Evolutionary conservation across 2,797 vertebrate species (phyloP).

Genomic region (Dendrocincla tyrannina): DNA sequence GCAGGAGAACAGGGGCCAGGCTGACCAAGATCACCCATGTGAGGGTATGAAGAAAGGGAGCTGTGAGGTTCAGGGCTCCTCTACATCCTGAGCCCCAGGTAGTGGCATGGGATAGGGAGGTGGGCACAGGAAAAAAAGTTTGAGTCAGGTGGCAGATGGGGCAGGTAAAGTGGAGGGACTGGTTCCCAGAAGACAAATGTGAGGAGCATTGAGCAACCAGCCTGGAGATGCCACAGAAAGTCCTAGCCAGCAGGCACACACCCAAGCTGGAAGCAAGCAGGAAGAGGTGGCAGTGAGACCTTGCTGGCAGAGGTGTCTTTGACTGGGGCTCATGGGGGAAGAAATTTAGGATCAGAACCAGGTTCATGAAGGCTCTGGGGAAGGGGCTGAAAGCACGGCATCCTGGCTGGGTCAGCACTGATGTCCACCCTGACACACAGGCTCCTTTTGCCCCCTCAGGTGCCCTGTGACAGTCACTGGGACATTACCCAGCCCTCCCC

Average conservation of each 20-base stretch:
- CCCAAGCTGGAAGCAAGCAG: not conserved
- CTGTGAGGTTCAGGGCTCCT: not conserved
- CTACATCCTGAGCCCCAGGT: accelerated
- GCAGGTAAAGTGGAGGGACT: not conserved
- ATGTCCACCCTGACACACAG: not conserved
- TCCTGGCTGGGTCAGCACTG: accelerated
- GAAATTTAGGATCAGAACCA: not conserved
- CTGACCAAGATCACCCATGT: accelerated
- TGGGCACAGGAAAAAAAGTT: not conserved
- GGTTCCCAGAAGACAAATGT: not conserved
- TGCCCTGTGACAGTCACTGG: accelerated
- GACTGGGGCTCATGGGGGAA: not conserved
- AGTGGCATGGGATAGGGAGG: not conserved
- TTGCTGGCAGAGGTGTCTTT: not conserved
- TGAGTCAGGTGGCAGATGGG: not conserved
- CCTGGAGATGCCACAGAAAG: not conserved
- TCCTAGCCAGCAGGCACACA: not conserved
- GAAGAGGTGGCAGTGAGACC: not conserved
- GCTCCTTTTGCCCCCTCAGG: too few relatives aligned
- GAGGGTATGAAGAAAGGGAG: not conserved
- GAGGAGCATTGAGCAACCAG: not conserved
- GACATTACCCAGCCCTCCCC: not conserved
- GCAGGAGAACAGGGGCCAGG: not conserved
- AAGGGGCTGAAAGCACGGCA: not conserved
- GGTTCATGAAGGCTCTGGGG: not conserved